A percentile compares a stretch with the other conserved stretches of the same genome.
Conservation (phyloP, 53 echinoderm and acorn worm genomes). For the Arbacia lixula region DNA sequence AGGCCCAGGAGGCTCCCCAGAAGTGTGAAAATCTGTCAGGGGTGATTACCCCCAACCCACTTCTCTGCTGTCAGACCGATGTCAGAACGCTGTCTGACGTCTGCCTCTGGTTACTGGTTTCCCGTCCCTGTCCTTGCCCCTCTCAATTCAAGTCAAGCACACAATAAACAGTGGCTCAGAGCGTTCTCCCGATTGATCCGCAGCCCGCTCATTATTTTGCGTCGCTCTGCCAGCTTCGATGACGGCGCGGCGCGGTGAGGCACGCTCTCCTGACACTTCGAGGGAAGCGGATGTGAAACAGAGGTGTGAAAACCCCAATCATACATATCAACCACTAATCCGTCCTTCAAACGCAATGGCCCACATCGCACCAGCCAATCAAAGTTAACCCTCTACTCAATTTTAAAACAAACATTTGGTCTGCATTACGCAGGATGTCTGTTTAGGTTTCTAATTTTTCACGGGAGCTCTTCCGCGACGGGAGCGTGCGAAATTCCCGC, state of each 20-base stretch:
- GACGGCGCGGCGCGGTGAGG: not conserved
- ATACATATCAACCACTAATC: conserved; percentile 35
- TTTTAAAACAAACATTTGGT: conserved; percentile 57
- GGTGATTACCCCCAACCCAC: conserved; percentile 18
- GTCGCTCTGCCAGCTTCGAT: not conserved
- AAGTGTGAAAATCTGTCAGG: conserved; percentile 59
- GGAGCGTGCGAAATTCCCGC: not conserved
- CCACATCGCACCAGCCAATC: conserved; percentile 46
- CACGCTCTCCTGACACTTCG: too few relatives aligned
- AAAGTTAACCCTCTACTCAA: conserved; percentile 3
- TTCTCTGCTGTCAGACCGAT: conserved; percentile 12
- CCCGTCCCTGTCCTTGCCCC: conserved; percentile 25
- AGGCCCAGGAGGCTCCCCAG: too few relatives aligned
- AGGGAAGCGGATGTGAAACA: conserved; percentile 42
- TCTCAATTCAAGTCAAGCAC: conserved; percentile 41
- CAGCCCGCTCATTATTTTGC: not conserved
- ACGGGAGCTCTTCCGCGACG: not conserved
- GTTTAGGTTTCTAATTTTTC: conserved; percentile 9
- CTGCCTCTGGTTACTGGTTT: too few relatives aligned
- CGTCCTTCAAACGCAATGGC: conserved; percentile 35
- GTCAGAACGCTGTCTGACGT: conserved; percentile 23
- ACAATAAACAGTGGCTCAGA: conserved; percentile 22
- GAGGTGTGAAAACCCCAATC: conserved; percentile 56
- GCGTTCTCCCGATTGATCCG: conserved; percentile 10
- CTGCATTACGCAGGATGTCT: conserved; percentile 47